Evolutionary conservation across 2,888 invertebrate species (phyloP), one percentile per base, ranked within the genome.

Genomic region (Macropis europaea): DNA sequence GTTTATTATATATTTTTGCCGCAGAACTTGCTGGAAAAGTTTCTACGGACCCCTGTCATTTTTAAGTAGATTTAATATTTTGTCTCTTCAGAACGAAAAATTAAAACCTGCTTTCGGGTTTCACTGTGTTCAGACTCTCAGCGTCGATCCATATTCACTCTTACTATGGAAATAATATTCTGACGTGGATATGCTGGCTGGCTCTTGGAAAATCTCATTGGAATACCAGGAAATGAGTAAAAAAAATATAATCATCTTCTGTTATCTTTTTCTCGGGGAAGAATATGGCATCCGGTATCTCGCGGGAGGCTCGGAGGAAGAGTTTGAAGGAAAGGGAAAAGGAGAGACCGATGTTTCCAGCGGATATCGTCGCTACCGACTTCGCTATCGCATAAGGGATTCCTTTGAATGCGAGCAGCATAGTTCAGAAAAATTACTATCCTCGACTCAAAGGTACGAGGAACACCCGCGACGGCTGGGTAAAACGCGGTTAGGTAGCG

Each of bases 381-480:
- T 63, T 43, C 48, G 40, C 59, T 43, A 32, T 63, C 69, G 50
- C 69, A 47, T 57, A 59, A 69, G 45, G 57, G 52, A 72, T 70
- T 60, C 63, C 59, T 70, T 73, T 60, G 70, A 70, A 59, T 43
- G 62, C 63, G 9, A 48, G 54, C 60, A 50, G 45, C 60, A 24
- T 36, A 36, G 15, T 15, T 6, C n/a, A 52, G 63, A 63, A 73
- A 73, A 70, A 73, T 70, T 70, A 59, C 53, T 60, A 70, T 48
- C 63, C 38, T 15, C 15, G 22, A 24, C 15, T 60, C 50, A 50
- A 60, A 73, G 59, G 54, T 34, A 9, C 36, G 17, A 26, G 68
- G 47, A 40, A 57, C 56, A 69, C 52, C 34, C 15, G 34, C 42
- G 52, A 42, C 40, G 50, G 45, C 60, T 56, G 43, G 19, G 30